Base-by-base conservation (phyloP, 2,113 vertebrate species). In the Anseranas semipalmata region DNA sequence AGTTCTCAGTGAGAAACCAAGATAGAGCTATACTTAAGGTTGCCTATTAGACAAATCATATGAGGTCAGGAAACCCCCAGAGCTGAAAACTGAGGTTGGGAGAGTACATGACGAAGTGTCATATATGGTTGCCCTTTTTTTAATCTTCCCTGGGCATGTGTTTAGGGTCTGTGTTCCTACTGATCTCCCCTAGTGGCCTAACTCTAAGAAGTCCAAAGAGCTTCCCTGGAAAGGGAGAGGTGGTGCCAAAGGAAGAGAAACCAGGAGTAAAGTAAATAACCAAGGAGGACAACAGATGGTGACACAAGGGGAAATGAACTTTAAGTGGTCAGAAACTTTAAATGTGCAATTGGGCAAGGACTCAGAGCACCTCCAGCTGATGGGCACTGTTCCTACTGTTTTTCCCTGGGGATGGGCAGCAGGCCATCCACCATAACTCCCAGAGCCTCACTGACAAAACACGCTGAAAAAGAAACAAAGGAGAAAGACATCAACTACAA, bases 41-140 rank as follows among this genome's bases (percentile, higher is more conserved):
- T 76, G n/a, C 58, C 84, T 41, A 10, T 83, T 70, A 86, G 58
- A 56, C 76, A 90, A 80, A 88, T 60, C 22, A 27, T 25, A 56
- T 5, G 22, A 88, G 76, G 53, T 43, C 58, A 77, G 94, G 82
- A 92, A 92, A 90, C 48, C 53, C 93, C 91, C 66, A 6, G 58
- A 82, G 62, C 78, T 90, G 85, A 92, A 93, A 95, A 79, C 18
- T 92, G 67, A 90, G 22, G 5, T 7, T 76, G 75, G 52, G 89
- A 76, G 67, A 88, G 80, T 66, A 65, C 63, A 28, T 50, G 59
- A 59, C 86, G 79, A 92, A 90, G 72, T 66, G 48, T 80, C 67
- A 70, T 11, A 25, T 43, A 33, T 4, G 1, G 58, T 43, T n/a
- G 35, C 18, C 21, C 33, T 93, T 76, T 17, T 65, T 56, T 92